These are phyloP conservation scores for Anoplius nigerrimus DNA, from an alignment of 2,888 invertebrate species.

Conservation along the genomic window DNA sequence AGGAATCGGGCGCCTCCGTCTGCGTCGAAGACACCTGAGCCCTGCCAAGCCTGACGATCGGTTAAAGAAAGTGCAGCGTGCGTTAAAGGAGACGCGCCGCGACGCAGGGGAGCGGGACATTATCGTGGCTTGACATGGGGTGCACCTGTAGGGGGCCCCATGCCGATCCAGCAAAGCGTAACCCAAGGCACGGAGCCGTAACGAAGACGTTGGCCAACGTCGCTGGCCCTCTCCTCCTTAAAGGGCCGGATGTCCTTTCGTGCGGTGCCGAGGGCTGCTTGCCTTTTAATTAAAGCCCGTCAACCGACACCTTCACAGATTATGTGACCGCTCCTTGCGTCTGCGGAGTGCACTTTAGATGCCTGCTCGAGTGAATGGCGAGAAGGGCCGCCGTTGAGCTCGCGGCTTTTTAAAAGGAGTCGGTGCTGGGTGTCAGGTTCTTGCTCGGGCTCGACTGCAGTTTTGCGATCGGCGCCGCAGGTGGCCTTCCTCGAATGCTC, in stretches of 20 bases:
- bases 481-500: no score
- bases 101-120: conserved; percentile 23
- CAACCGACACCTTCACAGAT: conserved; percentile 23
- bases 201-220: conserved; percentile 63
- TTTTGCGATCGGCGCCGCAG: no score
- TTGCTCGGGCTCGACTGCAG: no score
- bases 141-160: conserved; percentile 64
- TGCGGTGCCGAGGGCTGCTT: background rate
- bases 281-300: conserved; percentile 27
- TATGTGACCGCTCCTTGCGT: no score
- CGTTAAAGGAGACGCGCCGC: conserved; percentile 52
- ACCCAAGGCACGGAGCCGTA: conserved; percentile 31
- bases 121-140: conserved; percentile 21
- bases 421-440: no score
- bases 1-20: no score
- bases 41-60: conserved; percentile 11
- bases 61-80: conserved; percentile 53
- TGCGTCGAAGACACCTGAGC: no score
- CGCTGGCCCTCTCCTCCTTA: conserved; percentile 45
- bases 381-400: no score
- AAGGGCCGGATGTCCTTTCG: conserved; percentile 48
- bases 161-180: conserved; percentile 36
- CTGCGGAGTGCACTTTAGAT: no score
- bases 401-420: no score
- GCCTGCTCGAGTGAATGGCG: no score